Base-by-base conservation (phyloP, 2,888 invertebrate species). In the Sinotaia quadrata region DNA sequence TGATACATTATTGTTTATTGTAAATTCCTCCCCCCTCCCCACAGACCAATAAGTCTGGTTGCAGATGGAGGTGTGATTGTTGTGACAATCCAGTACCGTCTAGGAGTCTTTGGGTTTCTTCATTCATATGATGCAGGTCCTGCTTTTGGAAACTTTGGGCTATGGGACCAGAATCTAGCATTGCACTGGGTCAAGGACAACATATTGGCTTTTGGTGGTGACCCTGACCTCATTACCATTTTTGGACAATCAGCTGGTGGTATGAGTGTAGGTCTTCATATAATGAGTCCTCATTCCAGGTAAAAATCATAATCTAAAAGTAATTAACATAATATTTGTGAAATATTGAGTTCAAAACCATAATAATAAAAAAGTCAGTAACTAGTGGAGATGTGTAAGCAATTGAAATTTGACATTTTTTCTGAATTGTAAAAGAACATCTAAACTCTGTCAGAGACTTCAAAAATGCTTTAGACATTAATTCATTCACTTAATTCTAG, bases 1-100 rank as follows among this genome's bases (percentile, higher is more conserved):
- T n/a, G n/a, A n/a, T n/a, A n/a, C n/a, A n/a, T n/a, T n/a, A n/a
- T n/a, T n/a, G n/a, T n/a, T n/a, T n/a, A n/a, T n/a, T n/a, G n/a
- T n/a, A n/a, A n/a, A n/a, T n/a, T n/a, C n/a, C n/a, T 47, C 24
- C 18, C 3, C 18, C 47, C 18, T 24, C 41, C 10, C 10, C 31
- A 8, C 54, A 54, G 54, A 54, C 60, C 68, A 4, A 54, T 34
- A n/a, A 49, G 33, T 7, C 54, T 74, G 36, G 49, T 54, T 12
- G 47, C 47, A 12, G 24, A 56, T 21, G 66, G 67, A 21, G 51
- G 66, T 34, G 62, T 74, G 10, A 67, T 74, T n/a, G 66, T 69
- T 21, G 71, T 71, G 10, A 67, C 73, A 21, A 44, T 74, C n/a
- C 65, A 68, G 33, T 74, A 74, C 65, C 60, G 73, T 3, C 47